phyloP scores from a whole-genome alignment of 2,113 vertebrate species.

The Oreamnos americanus region DNA sequence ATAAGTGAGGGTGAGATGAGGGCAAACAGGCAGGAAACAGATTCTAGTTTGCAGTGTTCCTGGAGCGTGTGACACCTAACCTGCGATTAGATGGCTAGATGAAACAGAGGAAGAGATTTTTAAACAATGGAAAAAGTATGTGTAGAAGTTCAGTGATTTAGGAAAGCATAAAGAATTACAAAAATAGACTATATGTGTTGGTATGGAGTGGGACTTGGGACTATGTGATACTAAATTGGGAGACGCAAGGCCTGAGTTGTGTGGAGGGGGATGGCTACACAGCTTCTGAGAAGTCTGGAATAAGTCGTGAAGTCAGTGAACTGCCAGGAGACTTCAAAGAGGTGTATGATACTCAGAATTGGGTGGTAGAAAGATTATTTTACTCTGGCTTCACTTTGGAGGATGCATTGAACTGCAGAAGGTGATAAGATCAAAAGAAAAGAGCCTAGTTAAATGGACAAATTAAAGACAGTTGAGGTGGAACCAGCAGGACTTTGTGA shows the following conservation, averaged over 20 bases:
- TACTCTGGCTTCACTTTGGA: not conserved
- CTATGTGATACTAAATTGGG: not conserved
- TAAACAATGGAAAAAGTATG: not conserved
- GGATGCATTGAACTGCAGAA: not conserved
- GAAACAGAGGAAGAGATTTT: not conserved
- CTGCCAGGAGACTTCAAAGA: not conserved
- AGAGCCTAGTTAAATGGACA: not conserved
- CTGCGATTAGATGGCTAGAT: not conserved
- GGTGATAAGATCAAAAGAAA: conserved; percentile 13
- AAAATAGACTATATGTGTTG: not conserved
- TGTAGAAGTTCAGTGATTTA: not conserved
- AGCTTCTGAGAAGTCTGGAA: not conserved
- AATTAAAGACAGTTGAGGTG: not conserved
- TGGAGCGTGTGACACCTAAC: not conserved
- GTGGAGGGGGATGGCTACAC: not conserved
- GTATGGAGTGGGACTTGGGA: not conserved
- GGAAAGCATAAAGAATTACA: not conserved
- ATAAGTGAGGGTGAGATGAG: not conserved
- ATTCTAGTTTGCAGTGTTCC: not conserved
- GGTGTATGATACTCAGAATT: not conserved
- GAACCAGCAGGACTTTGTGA: not conserved
- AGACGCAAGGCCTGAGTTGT: not conserved
- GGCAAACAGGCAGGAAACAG: not conserved
- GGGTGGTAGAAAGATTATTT: not conserved
- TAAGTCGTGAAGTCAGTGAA: not conserved